These are phyloP conservation scores for Porites cylindrica DNA, from an alignment of 92 coral and sea anemone species.

Conservation along the genomic window DNA sequence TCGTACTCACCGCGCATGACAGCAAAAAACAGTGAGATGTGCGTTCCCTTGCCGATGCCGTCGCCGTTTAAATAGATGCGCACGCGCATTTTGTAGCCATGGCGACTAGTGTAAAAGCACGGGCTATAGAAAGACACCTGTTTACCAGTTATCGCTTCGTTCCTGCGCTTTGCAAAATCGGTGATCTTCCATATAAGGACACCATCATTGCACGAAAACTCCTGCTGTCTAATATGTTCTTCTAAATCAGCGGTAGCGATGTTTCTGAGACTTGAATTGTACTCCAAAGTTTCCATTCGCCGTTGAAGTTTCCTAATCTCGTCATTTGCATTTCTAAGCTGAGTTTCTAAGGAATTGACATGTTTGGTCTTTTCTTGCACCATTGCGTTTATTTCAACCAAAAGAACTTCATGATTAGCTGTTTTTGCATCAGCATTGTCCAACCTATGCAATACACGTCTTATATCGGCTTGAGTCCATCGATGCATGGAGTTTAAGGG, in stretches of 20 bases:
- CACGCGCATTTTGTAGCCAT: conserved; percentile 67
- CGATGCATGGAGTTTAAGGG: conserved; percentile 3
- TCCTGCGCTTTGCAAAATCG: conserved; percentile 43
- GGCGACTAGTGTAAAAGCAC: conserved; percentile 60
- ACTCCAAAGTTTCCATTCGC: conserved; percentile 50
- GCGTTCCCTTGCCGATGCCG: conserved; percentile 59
- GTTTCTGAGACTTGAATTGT: conserved; percentile 25
- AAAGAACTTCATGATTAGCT: conserved; percentile 50
- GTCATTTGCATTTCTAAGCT: conserved; percentile 18
- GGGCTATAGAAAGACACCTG: conserved; percentile 60
- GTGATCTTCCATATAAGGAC: conserved; percentile 60
- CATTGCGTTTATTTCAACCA: conserved; percentile 35
- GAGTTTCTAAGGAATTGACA: conserved; percentile 15
- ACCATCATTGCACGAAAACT: conserved; percentile 44
- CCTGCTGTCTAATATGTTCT: conserved; percentile 28
- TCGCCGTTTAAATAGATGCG: conserved; percentile 72
- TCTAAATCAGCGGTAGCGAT: conserved; percentile 49
- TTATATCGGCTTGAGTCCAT: not conserved
- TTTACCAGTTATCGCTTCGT: conserved; percentile 55
- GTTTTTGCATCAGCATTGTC: conserved; percentile 30
- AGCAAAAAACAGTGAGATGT: conserved; percentile 54
- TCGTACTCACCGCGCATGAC: conserved; percentile 78
- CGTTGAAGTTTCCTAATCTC: conserved; percentile 44
- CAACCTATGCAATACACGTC: conserved; percentile 15
- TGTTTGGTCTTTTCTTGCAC: conserved; percentile 30